Conservation (phyloP, 2,113 vertebrate genomes). For the Phylloscopus trochiloides region DNA sequence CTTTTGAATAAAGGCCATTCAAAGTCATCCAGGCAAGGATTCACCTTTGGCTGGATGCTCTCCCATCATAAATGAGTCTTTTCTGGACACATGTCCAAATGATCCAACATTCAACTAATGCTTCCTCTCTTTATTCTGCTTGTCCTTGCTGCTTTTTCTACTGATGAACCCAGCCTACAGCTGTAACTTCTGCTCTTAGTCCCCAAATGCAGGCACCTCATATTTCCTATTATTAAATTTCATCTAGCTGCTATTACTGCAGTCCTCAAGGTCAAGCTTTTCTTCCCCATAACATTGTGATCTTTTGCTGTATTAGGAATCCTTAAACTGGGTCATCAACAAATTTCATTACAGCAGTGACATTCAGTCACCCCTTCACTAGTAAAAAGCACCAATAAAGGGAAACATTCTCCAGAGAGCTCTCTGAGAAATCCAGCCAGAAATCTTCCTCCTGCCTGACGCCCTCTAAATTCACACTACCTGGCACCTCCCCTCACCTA, state of each 20-base stretch:
- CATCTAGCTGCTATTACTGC: background rate
- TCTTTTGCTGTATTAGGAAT: background rate
- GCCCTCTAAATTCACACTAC: background rate
- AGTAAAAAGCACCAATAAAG: conserved; percentile 16
- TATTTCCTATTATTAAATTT: conserved; percentile 13
- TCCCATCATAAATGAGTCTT: background rate
- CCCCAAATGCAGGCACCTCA: background rate
- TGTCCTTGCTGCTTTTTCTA: background rate
- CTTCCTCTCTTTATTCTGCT: background rate
- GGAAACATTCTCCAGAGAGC: background rate
- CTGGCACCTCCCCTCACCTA: background rate
- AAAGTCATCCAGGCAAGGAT: background rate
- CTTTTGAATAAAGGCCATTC: background rate
- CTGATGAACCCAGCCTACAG: background rate
- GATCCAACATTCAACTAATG: background rate
- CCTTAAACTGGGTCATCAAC: conserved; percentile 12
- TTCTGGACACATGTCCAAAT: background rate
- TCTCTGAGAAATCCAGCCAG: background rate
- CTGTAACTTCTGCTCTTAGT: background rate
- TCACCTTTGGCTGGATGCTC: background rate
- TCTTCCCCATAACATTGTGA: background rate
- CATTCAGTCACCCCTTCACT: background rate
- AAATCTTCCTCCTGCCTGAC: background rate
- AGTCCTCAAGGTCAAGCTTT: conserved; percentile 8
- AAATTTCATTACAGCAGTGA: background rate